Evolutionary conservation across 2,113 vertebrate species (phyloP), one percentile per base, ranked within the genome.

Genomic region (Elgaria multicarinata): DNA sequence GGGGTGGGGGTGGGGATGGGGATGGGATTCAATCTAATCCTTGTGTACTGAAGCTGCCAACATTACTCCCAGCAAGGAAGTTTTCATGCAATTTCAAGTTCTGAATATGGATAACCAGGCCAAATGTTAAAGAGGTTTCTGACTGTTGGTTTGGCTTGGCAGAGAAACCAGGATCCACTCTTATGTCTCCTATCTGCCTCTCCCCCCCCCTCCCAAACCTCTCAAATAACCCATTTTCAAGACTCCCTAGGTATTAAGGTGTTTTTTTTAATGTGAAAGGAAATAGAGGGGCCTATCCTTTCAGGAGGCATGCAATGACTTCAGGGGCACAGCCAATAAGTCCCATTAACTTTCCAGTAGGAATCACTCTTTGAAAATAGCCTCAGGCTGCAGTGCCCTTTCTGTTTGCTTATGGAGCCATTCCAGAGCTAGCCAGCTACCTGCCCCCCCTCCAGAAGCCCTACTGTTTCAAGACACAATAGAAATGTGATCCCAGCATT

Each of bases 41-140:
- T 89, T 76, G 44, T 83, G 80, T 42, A 53, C 44, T 16, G 42
- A 76, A 64, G 39, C 18, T 86, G 71, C 85, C 72, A 86, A 86
- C 72, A 76, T 42, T 58, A 53, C 39, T 62, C 44, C 53, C 72
- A 76, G 83, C 28, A 71, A 71, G 55, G 53, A 64, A 82, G 46
- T 72, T 71, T 71, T 84, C 66, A n/a, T 84, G 44, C 20, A 66
- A 71, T 71, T 84, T 84, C 16, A 69, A 69, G 66, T 86, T 86
- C 53, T 86, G 33, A 39, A 36, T 62, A 76, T 72, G 53, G 53
- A 86, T 62, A 86, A 86, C 58, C 69, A 74, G 71, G 5, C 36
- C 36, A 75, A 86, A 86, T 42, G 12, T 75, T 75, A 46, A 84
- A 44, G 44, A 85, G 66, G 24, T 36, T 74, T 62, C 50, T 87